These are phyloP conservation scores for Aspiorhynchus laticeps DNA, from an alignment of 2,113 vertebrate species.

Conservation along the genomic window DNA sequence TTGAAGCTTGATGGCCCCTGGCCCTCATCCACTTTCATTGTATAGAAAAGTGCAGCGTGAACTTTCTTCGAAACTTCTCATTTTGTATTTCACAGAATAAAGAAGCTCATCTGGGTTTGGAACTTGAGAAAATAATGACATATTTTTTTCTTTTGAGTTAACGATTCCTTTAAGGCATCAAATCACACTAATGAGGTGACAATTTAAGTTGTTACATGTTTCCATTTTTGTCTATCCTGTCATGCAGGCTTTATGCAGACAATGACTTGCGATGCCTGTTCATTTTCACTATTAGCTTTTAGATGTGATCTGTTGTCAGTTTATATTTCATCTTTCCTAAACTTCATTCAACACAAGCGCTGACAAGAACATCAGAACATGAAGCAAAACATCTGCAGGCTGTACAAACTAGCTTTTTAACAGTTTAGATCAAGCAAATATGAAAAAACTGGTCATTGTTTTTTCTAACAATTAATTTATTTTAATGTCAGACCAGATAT, in stretches of 20 bases:
- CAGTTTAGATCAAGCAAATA: background rate
- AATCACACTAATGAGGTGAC: background rate
- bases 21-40: background rate
- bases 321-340: background rate
- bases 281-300: conserved; percentile 10
- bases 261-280: background rate
- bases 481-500: background rate
- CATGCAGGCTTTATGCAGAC: background rate
- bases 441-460: background rate
- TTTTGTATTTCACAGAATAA: background rate
- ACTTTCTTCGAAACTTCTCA: background rate
- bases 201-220: conserved; percentile 15
- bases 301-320: background rate
- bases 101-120: background rate
- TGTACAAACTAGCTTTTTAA: background rate
- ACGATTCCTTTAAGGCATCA: background rate
- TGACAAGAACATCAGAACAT: background rate
- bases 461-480: background rate
- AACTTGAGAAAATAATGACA: background rate
- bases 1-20: background rate
- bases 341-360: background rate
- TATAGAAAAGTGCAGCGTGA: background rate
- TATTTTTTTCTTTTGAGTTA: background rate
- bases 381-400: background rate
- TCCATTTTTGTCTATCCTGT: background rate